Conservation (phyloP, 2,797 vertebrate species). For the Astyanax mexicanus region DNA sequence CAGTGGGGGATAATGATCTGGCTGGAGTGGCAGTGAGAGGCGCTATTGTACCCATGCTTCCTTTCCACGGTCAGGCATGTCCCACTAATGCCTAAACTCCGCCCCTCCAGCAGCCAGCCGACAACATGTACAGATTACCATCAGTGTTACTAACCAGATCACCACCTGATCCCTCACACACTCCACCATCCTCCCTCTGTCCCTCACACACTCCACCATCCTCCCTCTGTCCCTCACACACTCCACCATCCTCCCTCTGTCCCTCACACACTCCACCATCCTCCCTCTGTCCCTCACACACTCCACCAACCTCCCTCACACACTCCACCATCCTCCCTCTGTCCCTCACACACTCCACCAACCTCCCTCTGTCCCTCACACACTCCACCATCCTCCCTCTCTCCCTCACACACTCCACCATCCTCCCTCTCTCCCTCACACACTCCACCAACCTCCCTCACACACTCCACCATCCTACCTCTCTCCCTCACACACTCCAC, state of each 20-base stretch:
- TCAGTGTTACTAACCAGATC: not conserved
- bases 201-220: not conserved
- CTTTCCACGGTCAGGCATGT: not conserved
- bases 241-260: not conserved
- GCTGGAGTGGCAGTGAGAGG: slow-evolving; percentile 18
- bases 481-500: no score
- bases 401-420: no score
- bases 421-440: no score
- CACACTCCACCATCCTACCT: no score
- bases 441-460: no score
- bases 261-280: no score
- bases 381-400: no score
- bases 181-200: not conserved
- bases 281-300: no score
- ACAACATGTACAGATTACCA: not conserved
- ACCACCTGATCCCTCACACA: not conserved
- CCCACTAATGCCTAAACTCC: not conserved
- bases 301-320: no score
- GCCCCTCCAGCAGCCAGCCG: not conserved
- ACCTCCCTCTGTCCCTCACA: no score
- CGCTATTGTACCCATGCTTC: slow-evolving; percentile 17
- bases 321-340: no score
- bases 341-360: no score
- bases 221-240: not conserved
- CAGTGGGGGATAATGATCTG: slow-evolving; percentile 25